Conservation (phyloP, 2,113 vertebrate species). For the Myanophis thanlyinensis region DNA sequence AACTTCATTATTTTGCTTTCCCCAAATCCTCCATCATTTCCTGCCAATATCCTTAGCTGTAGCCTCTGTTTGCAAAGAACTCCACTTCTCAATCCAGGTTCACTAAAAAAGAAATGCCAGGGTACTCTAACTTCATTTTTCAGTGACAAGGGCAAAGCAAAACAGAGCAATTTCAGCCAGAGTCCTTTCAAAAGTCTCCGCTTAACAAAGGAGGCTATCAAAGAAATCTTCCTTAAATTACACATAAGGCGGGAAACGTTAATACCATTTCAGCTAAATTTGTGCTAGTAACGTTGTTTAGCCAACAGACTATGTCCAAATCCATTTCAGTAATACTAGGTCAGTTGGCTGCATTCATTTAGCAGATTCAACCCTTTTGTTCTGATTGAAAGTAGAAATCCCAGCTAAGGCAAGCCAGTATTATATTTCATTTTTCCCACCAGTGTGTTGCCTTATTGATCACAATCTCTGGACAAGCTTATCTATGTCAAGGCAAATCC, state of each 20-base stretch:
- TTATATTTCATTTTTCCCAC: slow-evolving; percentile 47
- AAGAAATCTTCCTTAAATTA: slow-evolving; percentile 1
- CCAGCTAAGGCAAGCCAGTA: slow-evolving; percentile 39
- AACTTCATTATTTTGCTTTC: neutral
- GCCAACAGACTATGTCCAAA: slow-evolving; percentile 53
- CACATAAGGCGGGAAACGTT: slow-evolving; percentile 3
- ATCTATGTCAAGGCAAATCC: slow-evolving; percentile 32
- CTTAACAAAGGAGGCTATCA: neutral
- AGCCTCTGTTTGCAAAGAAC: neutral
- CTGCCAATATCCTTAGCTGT: neutral
- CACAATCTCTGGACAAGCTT: slow-evolving; percentile 44
- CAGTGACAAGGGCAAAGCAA: slow-evolving; percentile 4
- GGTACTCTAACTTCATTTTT: neutral
- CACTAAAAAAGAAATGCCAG: neutral
- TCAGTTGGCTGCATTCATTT: slow-evolving; percentile 44
- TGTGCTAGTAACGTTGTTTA: slow-evolving; percentile 31
- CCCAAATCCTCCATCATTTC: neutral
- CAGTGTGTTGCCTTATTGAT: slow-evolving; percentile 47
- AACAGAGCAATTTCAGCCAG: neutral
- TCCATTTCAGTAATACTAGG: slow-evolving; percentile 46
- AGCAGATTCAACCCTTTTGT: slow-evolving; percentile 47
- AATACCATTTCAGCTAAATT: slow-evolving; percentile 4
- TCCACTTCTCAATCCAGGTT: slow-evolving; percentile 6
- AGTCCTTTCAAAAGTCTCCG: neutral
- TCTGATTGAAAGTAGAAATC: slow-evolving; percentile 57